Evolutionary conservation across 1,140 invertebrate genomes (phyloP).

Genomic region (Archegozetes longisetosus): DNA sequence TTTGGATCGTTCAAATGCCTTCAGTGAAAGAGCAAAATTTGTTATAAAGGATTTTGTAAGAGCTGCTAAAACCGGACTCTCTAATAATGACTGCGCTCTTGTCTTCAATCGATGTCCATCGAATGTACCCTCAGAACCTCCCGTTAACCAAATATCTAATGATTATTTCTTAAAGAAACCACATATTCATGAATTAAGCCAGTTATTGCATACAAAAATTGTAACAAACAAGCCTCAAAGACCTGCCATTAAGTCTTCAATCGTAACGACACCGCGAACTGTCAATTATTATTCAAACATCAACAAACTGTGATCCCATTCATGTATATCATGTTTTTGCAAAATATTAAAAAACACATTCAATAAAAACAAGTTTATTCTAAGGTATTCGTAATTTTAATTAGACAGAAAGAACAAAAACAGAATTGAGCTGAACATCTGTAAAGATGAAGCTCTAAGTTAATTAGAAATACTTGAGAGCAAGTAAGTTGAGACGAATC

Average conservation of each 20-base stretch:
- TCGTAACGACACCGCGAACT: neutral
- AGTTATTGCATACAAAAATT: neutral
- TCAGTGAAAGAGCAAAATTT: conserved; percentile 14
- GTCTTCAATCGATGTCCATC: conserved; percentile 18
- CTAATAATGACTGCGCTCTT: conserved; percentile 17
- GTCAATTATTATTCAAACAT: neutral
- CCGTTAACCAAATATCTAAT: neutral
- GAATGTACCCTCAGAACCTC: neutral
- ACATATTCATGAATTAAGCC: neutral
- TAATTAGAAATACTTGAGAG: too few species aligned
- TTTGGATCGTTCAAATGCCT: conserved; percentile 14
- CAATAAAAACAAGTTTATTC: too few species aligned
- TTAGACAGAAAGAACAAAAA: too few species aligned
- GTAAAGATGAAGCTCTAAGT: too few species aligned
- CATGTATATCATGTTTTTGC: too few species aligned
- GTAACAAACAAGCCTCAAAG: neutral
- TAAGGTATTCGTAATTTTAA: too few species aligned
- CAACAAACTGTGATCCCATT: neutral
- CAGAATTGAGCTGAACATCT: too few species aligned
- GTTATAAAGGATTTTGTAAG: conserved; percentile 19
- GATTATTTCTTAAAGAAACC: neutral
- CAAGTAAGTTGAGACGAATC: too few species aligned
- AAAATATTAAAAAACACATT: too few species aligned
- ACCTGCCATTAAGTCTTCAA: neutral
- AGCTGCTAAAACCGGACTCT: conserved; percentile 18